Conservation (phyloP, 1,140 invertebrate genomes). For the Zaprionus lachaisei region DNA sequence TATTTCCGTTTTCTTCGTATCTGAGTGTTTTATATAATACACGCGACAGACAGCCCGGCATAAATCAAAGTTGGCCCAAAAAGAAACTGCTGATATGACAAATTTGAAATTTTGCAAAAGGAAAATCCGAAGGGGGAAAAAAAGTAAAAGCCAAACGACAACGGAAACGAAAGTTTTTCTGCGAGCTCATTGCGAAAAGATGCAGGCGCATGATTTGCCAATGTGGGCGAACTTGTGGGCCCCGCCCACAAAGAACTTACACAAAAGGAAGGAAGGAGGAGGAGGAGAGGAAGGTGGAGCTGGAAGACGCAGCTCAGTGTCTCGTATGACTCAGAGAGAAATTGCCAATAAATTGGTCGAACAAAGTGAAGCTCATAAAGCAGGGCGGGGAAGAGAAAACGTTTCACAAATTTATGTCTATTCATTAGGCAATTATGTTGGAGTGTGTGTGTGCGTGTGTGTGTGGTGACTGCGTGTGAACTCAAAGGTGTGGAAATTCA, state of each 20-base stretch:
- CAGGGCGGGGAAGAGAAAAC: conserved; percentile 24
- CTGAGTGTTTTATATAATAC: background rate
- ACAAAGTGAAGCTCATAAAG: conserved; percentile 35
- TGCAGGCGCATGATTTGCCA: conserved; percentile 11
- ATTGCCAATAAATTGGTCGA: conserved; percentile 75
- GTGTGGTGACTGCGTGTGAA: background rate
- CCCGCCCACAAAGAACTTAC: conserved; percentile 4
- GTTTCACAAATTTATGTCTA: conserved; percentile 73
- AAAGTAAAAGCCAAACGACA: background rate
- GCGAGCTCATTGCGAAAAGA: conserved; percentile 30
- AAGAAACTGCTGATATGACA: conserved; percentile 68
- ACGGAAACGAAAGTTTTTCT: conserved; percentile 33
- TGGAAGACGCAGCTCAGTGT: background rate
- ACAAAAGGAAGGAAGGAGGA: conserved; percentile 26
- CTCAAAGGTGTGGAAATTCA: conserved; percentile 19
- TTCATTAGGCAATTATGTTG: conserved; percentile 57
- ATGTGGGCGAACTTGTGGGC: conserved; percentile 10
- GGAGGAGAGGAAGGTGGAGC: conserved; percentile 38
- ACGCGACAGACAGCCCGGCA: conserved; percentile 3
- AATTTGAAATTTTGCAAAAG: conserved; percentile 50
- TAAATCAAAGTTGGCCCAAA: conserved; percentile 32
- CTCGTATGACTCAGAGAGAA: conserved; percentile 51
- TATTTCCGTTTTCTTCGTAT: background rate
- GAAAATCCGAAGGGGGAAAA: conserved; percentile 11
- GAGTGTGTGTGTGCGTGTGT: background rate